Percentiles rank a stretch among this genome's conserved stretches.
Evolutionary conservation across 2,888 invertebrate species (phyloP).

Genomic region (Philonicus albiceps): DNA sequence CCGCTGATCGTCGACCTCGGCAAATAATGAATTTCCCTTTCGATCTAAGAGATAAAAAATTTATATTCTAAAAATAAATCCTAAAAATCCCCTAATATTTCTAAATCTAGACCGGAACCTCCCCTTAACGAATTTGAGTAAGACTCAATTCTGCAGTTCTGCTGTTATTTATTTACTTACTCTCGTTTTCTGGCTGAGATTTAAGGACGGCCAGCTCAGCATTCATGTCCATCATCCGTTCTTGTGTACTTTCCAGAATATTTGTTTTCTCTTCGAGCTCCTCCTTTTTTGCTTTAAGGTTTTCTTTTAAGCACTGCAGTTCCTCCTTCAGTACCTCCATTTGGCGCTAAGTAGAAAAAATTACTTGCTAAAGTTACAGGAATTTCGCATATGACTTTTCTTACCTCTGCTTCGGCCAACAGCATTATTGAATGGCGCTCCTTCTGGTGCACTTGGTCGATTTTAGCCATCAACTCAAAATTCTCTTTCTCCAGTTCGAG

Average conservation of each 20-base stretch:
- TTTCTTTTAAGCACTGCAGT: slow-evolving; percentile 59
- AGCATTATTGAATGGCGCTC: slow-evolving; percentile 54
- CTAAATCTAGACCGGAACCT: too few relatives aligned
- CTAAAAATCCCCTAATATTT: too few relatives aligned
- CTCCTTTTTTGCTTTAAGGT: slow-evolving; percentile 57
- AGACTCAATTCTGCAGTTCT: background rate
- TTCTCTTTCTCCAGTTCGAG: slow-evolving; percentile 57
- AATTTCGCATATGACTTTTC: background rate
- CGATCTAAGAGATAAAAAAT: slow-evolving; percentile 65
- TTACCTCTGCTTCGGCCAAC: slow-evolving; percentile 58
- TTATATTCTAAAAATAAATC: too few relatives aligned
- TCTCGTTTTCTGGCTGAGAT: slow-evolving; percentile 55
- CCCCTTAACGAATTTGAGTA: background rate
- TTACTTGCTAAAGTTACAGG: background rate
- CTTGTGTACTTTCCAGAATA: slow-evolving; percentile 59
- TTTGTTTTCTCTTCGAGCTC: slow-evolving; percentile 60
- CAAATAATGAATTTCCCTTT: slow-evolving; percentile 72
- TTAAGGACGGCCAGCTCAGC: slow-evolving; percentile 57
- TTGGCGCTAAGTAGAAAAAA: slow-evolving; percentile 54
- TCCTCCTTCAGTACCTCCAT: slow-evolving; percentile 59
- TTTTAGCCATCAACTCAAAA: slow-evolving; percentile 55
- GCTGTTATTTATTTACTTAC: slow-evolving; percentile 51
- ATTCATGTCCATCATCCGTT: slow-evolving; percentile 59
- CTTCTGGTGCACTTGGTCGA: slow-evolving; percentile 56
- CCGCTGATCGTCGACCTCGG: slow-evolving; percentile 72